Percentiles rank a stretch among this genome's conserved stretches.
Evolutionary conservation across 1,140 invertebrate species (phyloP).

Genomic region (Papilio polytes): DNA sequence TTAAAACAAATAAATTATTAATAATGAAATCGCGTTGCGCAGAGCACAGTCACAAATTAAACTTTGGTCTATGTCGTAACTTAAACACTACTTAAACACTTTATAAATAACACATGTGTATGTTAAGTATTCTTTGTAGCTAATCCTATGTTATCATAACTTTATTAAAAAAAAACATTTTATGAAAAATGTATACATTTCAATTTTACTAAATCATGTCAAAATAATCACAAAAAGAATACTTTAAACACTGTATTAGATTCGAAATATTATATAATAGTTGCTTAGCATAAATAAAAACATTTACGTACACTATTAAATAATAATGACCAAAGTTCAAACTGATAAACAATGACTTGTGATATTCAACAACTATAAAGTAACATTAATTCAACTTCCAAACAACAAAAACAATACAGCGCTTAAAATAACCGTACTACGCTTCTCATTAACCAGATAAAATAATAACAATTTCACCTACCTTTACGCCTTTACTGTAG

Average conservation of each 20-base stretch:
- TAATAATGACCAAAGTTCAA: slow-evolving; percentile 47
- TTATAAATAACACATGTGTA: not conserved
- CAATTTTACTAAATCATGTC: not conserved
- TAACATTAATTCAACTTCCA: not conserved
- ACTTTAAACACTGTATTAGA: too few relatives aligned
- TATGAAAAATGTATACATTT: not conserved
- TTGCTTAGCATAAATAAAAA: slow-evolving; percentile 6
- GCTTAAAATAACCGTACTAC: not conserved
- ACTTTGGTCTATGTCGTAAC: not conserved
- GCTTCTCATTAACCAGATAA: slow-evolving; percentile 9
- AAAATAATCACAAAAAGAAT: not conserved
- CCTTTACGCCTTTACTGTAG: slow-evolving; percentile 87
- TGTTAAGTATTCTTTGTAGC: not conserved
- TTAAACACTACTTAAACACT: not conserved
- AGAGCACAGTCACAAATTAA: not conserved
- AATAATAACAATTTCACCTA: slow-evolving; percentile 65
- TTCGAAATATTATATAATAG: not conserved
- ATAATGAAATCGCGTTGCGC: slow-evolving; percentile 7
- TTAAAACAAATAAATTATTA: not conserved
- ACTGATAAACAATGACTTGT: slow-evolving; percentile 23
- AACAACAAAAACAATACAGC: not conserved
- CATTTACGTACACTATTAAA: slow-evolving; percentile 17
- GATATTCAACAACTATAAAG: not conserved
- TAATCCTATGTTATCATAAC: not conserved
- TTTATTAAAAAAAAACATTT: too few relatives aligned